These are phyloP conservation scores for Protonibea diacanthus DNA, from an alignment of 2,797 vertebrate species.

Conservation along the genomic window DNA sequence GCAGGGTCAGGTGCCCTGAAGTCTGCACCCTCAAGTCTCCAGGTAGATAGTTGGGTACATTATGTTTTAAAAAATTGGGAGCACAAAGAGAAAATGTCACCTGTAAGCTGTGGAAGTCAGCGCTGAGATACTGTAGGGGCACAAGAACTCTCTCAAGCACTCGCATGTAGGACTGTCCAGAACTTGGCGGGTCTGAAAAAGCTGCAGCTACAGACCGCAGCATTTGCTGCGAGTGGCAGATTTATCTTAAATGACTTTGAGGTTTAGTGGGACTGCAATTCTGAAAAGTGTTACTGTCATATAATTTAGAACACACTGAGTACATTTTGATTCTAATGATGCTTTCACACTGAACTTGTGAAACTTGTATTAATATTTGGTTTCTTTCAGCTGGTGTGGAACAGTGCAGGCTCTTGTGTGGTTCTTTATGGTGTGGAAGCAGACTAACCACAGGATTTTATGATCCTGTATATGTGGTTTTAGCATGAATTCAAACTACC, in stretches of 20 bases:
- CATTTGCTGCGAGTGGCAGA: not conserved
- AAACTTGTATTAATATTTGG: too few species aligned
- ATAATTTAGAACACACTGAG: not conserved
- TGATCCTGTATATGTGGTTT: too few species aligned
- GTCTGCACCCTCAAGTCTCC: conserved; percentile 36
- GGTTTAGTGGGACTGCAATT: not conserved
- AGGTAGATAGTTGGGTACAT: conserved; percentile 54
- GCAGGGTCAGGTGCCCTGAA: conserved; percentile 47
- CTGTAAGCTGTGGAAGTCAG: conserved; percentile 40
- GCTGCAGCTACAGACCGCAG: conserved; percentile 10
- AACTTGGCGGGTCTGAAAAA: conserved; percentile 24
- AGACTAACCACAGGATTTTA: too few species aligned
- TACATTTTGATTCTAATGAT: not conserved
- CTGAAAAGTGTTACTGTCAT: not conserved
- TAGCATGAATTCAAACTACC: too few species aligned
- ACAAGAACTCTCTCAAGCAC: conserved; percentile 34
- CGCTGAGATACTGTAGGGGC: conserved; percentile 34
- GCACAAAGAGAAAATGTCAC: conserved; percentile 60
- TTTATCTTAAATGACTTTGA: not conserved
- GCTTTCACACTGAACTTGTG: too few species aligned
- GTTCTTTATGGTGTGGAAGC: too few species aligned
- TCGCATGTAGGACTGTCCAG: conserved; percentile 10
- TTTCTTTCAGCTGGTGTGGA: too few species aligned
- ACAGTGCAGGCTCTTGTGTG: too few species aligned
- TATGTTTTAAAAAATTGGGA: conserved; percentile 50